Percentiles rank a stretch among this genome's conserved stretches.
Evolutionary conservation across 2,113 vertebrate species (phyloP).

Genomic region (Alectura lathami): DNA sequence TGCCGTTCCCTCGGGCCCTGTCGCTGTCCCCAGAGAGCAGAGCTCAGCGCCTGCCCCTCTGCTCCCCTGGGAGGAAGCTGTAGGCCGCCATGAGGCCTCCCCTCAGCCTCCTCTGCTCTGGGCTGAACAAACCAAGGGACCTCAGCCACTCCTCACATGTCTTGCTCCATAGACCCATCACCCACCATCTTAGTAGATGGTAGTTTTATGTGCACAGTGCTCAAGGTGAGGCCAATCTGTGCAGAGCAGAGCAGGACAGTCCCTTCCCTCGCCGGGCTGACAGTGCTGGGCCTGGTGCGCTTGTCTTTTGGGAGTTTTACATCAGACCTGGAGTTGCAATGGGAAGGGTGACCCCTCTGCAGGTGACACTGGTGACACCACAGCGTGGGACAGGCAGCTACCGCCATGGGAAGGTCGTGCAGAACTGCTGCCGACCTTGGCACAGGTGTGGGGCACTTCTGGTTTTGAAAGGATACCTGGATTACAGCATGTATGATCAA

Average conservation of each 20-base stretch:
- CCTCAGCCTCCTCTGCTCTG: not conserved
- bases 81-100: not conserved
- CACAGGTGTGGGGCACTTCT: not conserved
- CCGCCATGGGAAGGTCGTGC: rapidly evolving
- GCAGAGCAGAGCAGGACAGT: not conserved
- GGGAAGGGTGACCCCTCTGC: not conserved
- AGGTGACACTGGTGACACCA: too few relatives aligned
- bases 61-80: not conserved
- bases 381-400: too few relatives aligned
- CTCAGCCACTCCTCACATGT: not conserved
- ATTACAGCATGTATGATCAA: not conserved
- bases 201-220: not conserved
- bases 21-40: too few relatives aligned
- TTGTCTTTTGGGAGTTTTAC: not conserved
- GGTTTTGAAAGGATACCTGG: rapidly evolving
- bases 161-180: not conserved
- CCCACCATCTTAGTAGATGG: not conserved
- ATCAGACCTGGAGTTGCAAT: not conserved
- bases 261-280: not conserved
- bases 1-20: too few relatives aligned
- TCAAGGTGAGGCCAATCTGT: not conserved
- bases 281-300: not conserved
- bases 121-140: not conserved
- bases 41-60: not conserved
- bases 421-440: not conserved